Conservation (phyloP, 2,113 vertebrate species). For the Thoracochromis brauschi region DNA sequence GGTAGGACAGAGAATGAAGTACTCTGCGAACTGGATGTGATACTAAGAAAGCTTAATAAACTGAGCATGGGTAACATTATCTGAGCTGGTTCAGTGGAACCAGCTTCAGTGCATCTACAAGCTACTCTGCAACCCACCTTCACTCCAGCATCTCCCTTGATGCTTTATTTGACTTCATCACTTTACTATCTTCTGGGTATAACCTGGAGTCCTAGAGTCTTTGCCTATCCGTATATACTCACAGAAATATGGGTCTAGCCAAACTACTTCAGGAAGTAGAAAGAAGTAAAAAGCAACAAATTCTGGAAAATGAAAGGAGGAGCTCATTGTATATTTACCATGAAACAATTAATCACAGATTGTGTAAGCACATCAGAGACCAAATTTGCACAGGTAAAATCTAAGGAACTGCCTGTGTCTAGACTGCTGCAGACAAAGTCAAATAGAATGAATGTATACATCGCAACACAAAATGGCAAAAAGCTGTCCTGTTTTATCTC, state of each 20-base stretch:
- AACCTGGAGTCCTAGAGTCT: neutral
- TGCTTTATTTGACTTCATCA: neutral
- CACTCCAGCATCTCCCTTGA: neutral
- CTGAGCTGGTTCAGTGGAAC: neutral
- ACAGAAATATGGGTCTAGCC: neutral
- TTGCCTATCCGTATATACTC: neutral
- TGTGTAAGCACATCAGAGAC: neutral
- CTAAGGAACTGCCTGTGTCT: neutral
- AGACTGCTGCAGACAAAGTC: neutral
- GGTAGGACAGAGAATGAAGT: neutral
- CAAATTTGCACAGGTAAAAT: neutral
- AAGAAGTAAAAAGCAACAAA: neutral
- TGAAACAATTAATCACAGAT: neutral
- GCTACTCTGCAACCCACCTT: neutral
- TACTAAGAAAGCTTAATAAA: neutral
- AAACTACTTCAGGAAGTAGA: neutral
- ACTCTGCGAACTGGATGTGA: neutral
- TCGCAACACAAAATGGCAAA: neutral
- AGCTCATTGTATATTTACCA: neutral
- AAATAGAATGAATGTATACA: neutral
- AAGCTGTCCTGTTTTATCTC: neutral
- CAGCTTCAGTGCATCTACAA: neutral
- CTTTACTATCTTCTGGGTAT: neutral
- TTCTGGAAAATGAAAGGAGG: neutral
- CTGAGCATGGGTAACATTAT: neutral